Evolutionary conservation across 2,888 invertebrate species (phyloP), one percentile per base, ranked within the genome.

Genomic region (Andrena bicolor): DNA sequence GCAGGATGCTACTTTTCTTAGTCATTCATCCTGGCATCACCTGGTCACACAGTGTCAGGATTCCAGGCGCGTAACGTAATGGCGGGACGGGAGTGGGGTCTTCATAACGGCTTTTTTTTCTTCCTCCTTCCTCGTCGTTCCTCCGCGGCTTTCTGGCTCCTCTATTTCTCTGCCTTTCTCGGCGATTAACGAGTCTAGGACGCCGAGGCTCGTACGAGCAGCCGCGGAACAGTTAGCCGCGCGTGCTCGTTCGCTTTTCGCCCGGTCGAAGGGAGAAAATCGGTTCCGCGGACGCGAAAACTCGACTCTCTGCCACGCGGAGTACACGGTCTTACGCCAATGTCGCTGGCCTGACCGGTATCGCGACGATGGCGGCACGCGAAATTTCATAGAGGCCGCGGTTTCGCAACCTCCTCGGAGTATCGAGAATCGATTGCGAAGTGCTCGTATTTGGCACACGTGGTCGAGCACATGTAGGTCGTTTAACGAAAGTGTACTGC

Each of bases 11-110:
- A 80, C 70, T 86, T 87, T 85, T 82, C 89, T 87, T 87, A 84
- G 88, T 83, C 89, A 89, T 89, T 87, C 88, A 88, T 88, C 89
- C 87, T 85, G 87, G 80, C 80, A 72, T 89, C 86, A 87, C 88
- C 85, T 86, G 88, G 88, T 89, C 87, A 81, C 84, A 81, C 82
- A 84, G 85, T 85, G 89, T 82, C 87, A 88, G 85, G 88, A 92
- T 92, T 90, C 91, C 92, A 89, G 86, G 83, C 89, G 90, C 88
- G 91, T 89, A 92, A 90, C 92, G 91, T 91, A 92, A 91, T 89
- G 87, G 89, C 86, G 85, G 85, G 78, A 56, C 35, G 32, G 68
- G 48, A 64, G 78, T 65, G 65, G 86, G 88, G 64, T 35, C 49
- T 64, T 76, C 69, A 80, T 93, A 93, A 93, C 93, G 93, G 93